Evolutionary conservation across 2,888 invertebrate genomes (phyloP).

Genomic region (Scaptomyza caliginosa): DNA sequence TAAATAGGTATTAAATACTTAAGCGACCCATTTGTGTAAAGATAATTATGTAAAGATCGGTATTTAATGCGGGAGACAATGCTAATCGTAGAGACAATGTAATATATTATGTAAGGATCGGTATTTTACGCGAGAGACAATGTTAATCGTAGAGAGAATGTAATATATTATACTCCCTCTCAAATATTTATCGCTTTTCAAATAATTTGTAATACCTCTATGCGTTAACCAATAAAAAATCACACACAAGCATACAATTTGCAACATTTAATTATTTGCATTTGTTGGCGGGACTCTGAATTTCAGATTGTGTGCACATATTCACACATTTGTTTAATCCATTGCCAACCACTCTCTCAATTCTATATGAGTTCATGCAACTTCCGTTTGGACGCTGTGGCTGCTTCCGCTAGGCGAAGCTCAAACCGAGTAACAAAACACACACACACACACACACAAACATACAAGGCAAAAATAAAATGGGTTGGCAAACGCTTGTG

Average conservation of each 20-base stretch:
- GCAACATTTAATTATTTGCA: slow-evolving; percentile 53
- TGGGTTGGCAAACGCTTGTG: slow-evolving; percentile 37
- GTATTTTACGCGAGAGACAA: too few species aligned
- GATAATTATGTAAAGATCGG: too few species aligned
- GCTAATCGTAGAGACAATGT: too few species aligned
- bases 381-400: slow-evolving; percentile 46
- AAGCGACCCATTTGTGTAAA: too few species aligned
- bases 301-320: slow-evolving; percentile 21
- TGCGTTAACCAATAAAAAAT: neutral
- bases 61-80: too few species aligned
- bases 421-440: slow-evolving; percentile 5
- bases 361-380: slow-evolving; percentile 35
- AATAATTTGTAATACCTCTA: neutral
- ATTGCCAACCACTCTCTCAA: slow-evolving; percentile 5
- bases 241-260: slow-evolving; percentile 11
- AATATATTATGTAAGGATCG: too few species aligned
- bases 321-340: slow-evolving; percentile 24
- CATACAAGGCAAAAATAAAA: neutral
- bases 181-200: too few species aligned
- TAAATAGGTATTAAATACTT: too few species aligned
- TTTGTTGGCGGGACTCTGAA: slow-evolving; percentile 38
- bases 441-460: neutral
- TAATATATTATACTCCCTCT: too few species aligned
- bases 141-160: too few species aligned
- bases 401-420: slow-evolving; percentile 39